Base-by-base conservation (phyloP, 2,888 invertebrate species). In the Agrilus cyanescens region DNA sequence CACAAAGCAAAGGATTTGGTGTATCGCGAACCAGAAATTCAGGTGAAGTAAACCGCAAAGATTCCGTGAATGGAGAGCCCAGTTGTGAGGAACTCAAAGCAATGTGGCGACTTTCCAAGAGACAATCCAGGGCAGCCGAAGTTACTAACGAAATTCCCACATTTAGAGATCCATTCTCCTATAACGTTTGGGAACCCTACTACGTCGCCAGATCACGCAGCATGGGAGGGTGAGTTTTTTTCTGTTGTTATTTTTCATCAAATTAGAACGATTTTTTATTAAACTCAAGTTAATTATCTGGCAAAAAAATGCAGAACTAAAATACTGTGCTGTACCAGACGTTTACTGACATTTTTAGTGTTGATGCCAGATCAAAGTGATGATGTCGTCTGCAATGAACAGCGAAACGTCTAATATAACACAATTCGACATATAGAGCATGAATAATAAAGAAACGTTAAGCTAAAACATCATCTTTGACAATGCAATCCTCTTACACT, bases 31-130 rank as follows among this genome's bases (percentile, higher is more conserved):
- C 55, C 34, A 50, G 59, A 45, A 55, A 56, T 47, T 49, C 60
- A 14, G 57, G 57, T 16, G 66, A 65, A 55, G 60, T 59, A 31
- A 47, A 54, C 6, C 52, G 49, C 40, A 63, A 62, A 53, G 61
- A 67, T 50, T 61, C 61, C 41, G 68, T 73, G 50, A 62, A 68
- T 13, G 74, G 76, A 30, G 90, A 90, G 58, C 90, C 90, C 1
- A 80, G 80, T 40, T 91, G 91, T 63, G 87, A 89, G 52, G 85
- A 90, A 60, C 72, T 91, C 38, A 79, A 88, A 46, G 85, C 85
- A 8, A 90, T 91, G 88, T 91, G 90, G 91, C 80, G 84, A 64
- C 86, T 88, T 69, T 89, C 87, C 12, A 88, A 88, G 66, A 69
- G 90, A 45, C 89, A 90, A 68, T 86, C 87, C 38, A 75, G 89